phyloP scores from a whole-genome alignment of 2,113 vertebrate species.

The Malurus cyaneus region DNA sequence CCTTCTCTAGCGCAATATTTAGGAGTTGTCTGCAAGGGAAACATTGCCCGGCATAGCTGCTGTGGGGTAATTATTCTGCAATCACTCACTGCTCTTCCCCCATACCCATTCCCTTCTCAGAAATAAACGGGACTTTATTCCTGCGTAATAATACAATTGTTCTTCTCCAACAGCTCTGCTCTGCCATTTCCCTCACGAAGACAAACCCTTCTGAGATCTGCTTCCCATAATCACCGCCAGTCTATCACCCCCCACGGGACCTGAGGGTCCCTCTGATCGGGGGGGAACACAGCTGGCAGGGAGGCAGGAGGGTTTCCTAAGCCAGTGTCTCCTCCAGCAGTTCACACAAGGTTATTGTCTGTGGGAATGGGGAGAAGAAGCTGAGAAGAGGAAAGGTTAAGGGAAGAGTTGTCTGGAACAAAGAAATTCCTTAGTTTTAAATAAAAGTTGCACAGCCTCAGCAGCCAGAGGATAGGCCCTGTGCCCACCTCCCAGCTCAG shows the following conservation, averaged over 20 bases:
- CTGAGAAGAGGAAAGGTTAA: accelerated
- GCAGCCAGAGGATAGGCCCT: not conserved
- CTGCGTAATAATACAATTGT: not conserved
- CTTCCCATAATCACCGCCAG: not conserved
- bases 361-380: not conserved
- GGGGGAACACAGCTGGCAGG: not conserved
- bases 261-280: not conserved
- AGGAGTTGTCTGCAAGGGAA: not conserved
- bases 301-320: not conserved
- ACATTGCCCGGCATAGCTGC: not conserved
- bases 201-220: not conserved
- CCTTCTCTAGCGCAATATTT: not conserved
- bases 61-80: not conserved
- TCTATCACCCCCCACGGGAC: not conserved
- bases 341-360: not conserved
- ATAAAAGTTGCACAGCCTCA: not conserved
- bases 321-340: not conserved
- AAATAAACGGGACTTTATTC: conserved; percentile 31
- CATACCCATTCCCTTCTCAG: not conserved
- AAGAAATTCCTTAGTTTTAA: not conserved
- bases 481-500: not conserved
- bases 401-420: not conserved
- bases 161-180: not conserved
- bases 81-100: not conserved
- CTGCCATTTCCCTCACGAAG: not conserved